These are phyloP conservation scores for Hirtodrosophila duncani DNA, from an alignment of 2,888 invertebrate species.

Conservation along the genomic window DNA sequence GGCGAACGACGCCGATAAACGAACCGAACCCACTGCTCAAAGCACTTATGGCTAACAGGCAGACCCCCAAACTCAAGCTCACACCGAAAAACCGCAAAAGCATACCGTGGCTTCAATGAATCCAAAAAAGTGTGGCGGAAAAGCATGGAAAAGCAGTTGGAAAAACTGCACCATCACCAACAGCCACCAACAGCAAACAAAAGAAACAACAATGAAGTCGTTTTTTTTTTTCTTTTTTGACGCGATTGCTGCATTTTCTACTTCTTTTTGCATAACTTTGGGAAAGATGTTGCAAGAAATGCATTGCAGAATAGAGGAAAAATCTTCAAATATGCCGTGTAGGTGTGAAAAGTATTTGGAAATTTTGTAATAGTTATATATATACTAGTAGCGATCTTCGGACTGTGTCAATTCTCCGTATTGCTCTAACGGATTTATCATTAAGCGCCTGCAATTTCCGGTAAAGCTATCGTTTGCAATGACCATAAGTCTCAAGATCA, in stretches of 20 bases:
- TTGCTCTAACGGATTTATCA: too few relatives aligned
- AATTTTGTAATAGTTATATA: too few relatives aligned
- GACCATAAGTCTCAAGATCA: too few relatives aligned
- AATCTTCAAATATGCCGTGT: too few relatives aligned
- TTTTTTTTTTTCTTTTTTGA: constrained; percentile 15
- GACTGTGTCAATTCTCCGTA: too few relatives aligned
- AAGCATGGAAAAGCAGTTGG: constrained; percentile 40
- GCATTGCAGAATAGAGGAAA: too few relatives aligned
- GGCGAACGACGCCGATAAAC: constrained; percentile 16
- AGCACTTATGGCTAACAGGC: too few relatives aligned
- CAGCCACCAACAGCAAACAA: constrained; percentile 24
- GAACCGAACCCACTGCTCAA: constrained; percentile 18
- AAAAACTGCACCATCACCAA: constrained; percentile 15
- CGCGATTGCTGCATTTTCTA: constrained; percentile 38
- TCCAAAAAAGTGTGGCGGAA: constrained; percentile 48
- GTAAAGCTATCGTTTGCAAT: too few relatives aligned
- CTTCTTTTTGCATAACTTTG: constrained; percentile 33
- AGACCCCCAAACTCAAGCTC: background rate
- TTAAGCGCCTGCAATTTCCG: too few relatives aligned
- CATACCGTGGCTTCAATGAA: constrained; percentile 35
- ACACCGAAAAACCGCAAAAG: too few relatives aligned
- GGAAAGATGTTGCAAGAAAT: constrained; percentile 3
- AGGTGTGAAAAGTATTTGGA: too few relatives aligned
- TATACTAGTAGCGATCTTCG: too few relatives aligned
- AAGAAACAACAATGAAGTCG: constrained; percentile 16